Evolutionary conservation across 2,113 vertebrate species (phyloP).

Genomic region (Scartelaos histophorus): DNA sequence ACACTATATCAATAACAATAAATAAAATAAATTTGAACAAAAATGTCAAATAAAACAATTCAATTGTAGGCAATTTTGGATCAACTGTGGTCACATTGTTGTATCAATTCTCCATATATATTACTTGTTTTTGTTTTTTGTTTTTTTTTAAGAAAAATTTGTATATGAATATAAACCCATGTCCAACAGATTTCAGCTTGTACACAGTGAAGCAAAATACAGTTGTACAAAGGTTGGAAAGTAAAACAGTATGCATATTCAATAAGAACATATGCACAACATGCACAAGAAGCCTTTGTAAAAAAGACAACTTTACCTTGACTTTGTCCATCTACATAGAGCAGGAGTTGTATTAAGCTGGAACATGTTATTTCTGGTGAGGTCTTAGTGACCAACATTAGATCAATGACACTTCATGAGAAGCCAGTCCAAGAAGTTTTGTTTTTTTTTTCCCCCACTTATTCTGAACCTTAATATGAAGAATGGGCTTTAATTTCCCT

Average conservation of each 20-base stretch:
- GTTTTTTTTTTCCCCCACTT: no score
- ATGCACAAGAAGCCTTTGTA: not conserved
- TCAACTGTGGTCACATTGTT: not conserved
- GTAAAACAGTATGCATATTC: not conserved
- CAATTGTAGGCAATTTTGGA: not conserved
- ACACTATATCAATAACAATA: no score
- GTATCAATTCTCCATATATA: no score
- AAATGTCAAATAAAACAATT: no score
- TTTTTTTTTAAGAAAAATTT: no score
- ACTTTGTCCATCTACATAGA: constrained; percentile 1
- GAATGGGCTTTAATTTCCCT: constrained; percentile 8
- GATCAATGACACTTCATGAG: constrained; percentile 19
- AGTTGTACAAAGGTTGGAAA: not conserved
- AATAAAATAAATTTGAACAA: no score
- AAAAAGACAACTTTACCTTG: not conserved
- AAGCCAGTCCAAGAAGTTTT: constrained; percentile 2
- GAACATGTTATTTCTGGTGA: constrained; percentile 23
- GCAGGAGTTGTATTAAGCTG: not conserved
- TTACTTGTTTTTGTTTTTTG: no score
- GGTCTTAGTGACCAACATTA: constrained; percentile 1
- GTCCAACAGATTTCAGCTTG: not conserved
- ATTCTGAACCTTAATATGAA: constrained; percentile 17
- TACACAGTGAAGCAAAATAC: not conserved
- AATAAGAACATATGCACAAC: not conserved
- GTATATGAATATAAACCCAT: not conserved